Base-by-base conservation (phyloP, 2,797 vertebrate genomes). In the Hemibagrus guttatus region DNA sequence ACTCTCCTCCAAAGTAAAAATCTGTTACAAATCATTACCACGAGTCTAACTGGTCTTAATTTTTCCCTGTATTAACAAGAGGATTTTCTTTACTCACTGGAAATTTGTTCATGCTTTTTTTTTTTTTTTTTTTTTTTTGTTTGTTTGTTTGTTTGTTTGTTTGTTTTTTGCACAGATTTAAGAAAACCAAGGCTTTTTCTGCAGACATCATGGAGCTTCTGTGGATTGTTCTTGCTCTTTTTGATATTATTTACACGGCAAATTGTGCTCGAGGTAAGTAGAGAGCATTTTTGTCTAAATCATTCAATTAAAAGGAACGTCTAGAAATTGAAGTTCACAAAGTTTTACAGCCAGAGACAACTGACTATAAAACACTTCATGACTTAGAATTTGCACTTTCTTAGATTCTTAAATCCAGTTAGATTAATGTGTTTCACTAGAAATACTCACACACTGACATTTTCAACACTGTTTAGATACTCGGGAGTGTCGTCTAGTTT, bases 221-320 rank as follows among this genome's bases (percentile, higher is more conserved):
- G 63, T 89, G 91, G 88, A 87, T 91, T 52, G 58, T 87, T 84
- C 86, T 90, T 71, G 66, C 88, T 59, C 59, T 91, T 82, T 87
- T 84, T 74, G 75, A 90, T 75, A 26, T 88, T 13, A 52, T 91
- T 84, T 85, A 89, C 42, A n/a, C 87, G 76, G 76, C 91, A 42
- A 74, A 89, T 63, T 85, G 88, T 39, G 89, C 88, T 66, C 89
- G 91, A 61, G 89, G 91, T 91, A 68, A 91, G 91, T 87, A 19
- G 26, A 79, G 61, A 14, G 6, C 1, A 12, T 64, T 16, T 61
- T 63, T 46, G 28, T 52, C 26, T 11, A 19, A 28, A 76, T 71
- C 68, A 21, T 0, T 16, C 28, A 5, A 35, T 35, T 16, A 39
- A 39, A 21, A 39, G 1, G 35, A 19, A 75, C 13, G 16, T 58